Percentiles rank a stretch among this genome's conserved stretches.
These are phyloP conservation scores for Dryoscopus gambensis DNA, from an alignment of 2,113 vertebrate species.

Conservation along the genomic window DNA sequence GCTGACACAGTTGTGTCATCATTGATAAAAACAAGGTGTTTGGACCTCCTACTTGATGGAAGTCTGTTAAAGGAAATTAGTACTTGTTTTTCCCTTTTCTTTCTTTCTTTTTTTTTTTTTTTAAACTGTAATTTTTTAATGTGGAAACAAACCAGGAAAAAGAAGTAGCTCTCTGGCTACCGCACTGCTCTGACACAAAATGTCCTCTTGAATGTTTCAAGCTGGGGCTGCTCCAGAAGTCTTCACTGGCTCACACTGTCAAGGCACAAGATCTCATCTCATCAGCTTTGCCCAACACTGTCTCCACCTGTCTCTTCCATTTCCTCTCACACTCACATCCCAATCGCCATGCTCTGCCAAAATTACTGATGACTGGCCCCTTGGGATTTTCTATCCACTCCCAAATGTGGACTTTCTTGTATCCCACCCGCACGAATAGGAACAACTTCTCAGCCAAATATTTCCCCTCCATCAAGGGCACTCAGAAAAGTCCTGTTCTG, in stretches of 20 bases:
- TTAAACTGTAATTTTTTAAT: neutral
- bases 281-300: neutral
- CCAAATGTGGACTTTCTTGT: neutral
- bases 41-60: neutral
- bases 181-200: neutral
- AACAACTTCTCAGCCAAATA: neutral
- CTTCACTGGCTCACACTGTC: neutral
- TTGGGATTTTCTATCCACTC: neutral
- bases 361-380: neutral
- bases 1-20: neutral
- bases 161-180: neutral
- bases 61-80: neutral
- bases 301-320: neutral
- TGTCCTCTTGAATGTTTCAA: neutral
- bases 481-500: neutral
- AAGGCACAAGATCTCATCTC: neutral
- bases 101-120: no score
- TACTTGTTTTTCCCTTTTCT: fast-evolving
- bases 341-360: neutral
- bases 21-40: neutral
- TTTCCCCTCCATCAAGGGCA: neutral
- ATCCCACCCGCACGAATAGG: neutral
- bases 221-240: neutral
- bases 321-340: neutral
- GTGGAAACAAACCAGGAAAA: neutral